These are phyloP conservation scores for Mesoclemmys tuberculata DNA, from an alignment of 2,113 vertebrate genomes.

Conservation along the genomic window DNA sequence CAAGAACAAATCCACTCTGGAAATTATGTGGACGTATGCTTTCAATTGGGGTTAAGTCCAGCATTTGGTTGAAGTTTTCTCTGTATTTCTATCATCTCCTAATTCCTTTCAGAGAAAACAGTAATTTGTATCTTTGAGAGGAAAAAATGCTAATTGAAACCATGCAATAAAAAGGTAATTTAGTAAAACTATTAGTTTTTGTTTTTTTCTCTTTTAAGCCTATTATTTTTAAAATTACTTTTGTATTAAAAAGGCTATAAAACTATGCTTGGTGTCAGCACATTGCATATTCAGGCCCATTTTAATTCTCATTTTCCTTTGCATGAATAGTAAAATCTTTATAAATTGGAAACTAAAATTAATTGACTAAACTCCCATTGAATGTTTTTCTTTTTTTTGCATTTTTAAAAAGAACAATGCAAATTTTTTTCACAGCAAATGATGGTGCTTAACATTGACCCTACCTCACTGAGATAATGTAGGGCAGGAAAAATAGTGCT, in stretches of 20 bases:
- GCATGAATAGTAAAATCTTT: slow-evolving; percentile 77
- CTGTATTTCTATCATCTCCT: slow-evolving; percentile 59
- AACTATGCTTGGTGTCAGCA: slow-evolving; percentile 69
- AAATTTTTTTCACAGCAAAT: slow-evolving; percentile 35
- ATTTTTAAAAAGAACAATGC: slow-evolving; percentile 51
- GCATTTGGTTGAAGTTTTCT: slow-evolving; percentile 47
- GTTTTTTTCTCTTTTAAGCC: slow-evolving; percentile 72
- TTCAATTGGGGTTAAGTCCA: slow-evolving; percentile 31
- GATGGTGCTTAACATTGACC: not conserved
- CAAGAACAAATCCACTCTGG: slow-evolving; percentile 35
- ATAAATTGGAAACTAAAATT: slow-evolving; percentile 76
- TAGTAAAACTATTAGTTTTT: slow-evolving; percentile 71
- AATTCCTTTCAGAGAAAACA: slow-evolving; percentile 64
- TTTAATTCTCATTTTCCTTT: slow-evolving; percentile 72
- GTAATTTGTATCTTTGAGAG: slow-evolving; percentile 59
- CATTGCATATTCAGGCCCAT: slow-evolving; percentile 46
- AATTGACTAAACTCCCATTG: slow-evolving; percentile 74
- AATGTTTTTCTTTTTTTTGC: slow-evolving; percentile 72
- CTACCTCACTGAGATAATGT: not conserved
- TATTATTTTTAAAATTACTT: slow-evolving; percentile 81
- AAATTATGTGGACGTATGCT: slow-evolving; percentile 8
- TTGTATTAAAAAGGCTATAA: slow-evolving; percentile 77
- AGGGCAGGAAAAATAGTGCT: slow-evolving; percentile 24
- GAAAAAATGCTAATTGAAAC: slow-evolving; percentile 71
- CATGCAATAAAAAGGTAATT: slow-evolving; percentile 78